These are phyloP conservation scores for Cryptus armator DNA, from an alignment of 2,888 invertebrate genomes.

Conservation along the genomic window DNA sequence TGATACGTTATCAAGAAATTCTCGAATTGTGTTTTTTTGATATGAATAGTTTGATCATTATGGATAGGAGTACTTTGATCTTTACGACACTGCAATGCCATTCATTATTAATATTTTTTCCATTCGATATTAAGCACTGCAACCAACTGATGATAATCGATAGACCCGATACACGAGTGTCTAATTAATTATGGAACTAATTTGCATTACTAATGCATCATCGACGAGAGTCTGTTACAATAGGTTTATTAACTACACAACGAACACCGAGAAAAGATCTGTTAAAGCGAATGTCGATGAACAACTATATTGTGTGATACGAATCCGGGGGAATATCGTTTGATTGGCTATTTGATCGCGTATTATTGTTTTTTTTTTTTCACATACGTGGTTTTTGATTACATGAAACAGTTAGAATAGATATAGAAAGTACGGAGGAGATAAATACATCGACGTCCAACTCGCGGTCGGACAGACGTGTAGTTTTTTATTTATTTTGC, in stretches of 20 bases:
- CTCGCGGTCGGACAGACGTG: slow-evolving; percentile 71
- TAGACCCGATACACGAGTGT: slow-evolving; percentile 34
- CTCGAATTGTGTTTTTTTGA: background rate
- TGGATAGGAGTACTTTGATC: too few species aligned
- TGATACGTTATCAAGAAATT: background rate
- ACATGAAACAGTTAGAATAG: slow-evolving; percentile 59
- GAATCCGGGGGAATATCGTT: slow-evolving; percentile 46
- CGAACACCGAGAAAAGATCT: slow-evolving; percentile 56
- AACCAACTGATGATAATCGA: background rate
- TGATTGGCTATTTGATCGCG: slow-evolving; percentile 65
- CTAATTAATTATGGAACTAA: slow-evolving; percentile 33
- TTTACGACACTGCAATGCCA: background rate
- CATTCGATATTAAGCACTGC: slow-evolving; percentile 16
- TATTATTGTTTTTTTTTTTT: slow-evolving; percentile 17
- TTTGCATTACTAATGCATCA: slow-evolving; percentile 62
- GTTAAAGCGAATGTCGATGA: slow-evolving; percentile 21
- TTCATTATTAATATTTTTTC: background rate
- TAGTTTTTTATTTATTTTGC: slow-evolving; percentile 73
- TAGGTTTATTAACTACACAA: slow-evolving; percentile 55
- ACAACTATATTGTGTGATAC: slow-evolving; percentile 50
- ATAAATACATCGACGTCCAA: slow-evolving; percentile 50
- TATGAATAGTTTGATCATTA: too few species aligned
- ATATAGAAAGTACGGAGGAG: slow-evolving; percentile 56
- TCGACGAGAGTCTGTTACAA: slow-evolving; percentile 50
- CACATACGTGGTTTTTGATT: slow-evolving; percentile 52